Conservation (phyloP, 1,140 invertebrate species). For the Aleiodes sp. region DNA sequence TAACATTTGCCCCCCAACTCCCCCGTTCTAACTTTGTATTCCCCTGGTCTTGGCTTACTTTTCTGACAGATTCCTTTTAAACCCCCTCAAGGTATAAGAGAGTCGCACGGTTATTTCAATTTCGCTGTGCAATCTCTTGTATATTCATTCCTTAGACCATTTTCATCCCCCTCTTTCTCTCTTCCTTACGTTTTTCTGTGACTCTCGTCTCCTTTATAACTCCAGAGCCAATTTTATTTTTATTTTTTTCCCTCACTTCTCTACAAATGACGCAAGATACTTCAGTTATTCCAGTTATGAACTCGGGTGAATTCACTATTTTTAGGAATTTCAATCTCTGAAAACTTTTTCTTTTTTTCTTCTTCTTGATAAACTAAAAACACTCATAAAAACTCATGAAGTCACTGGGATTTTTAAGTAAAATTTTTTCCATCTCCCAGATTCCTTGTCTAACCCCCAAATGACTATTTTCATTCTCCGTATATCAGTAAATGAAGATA, state of each 20-base stretch:
- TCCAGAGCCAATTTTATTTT: constrained; percentile 3
- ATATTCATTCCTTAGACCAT: neutral
- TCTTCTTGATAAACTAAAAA: too few relatives aligned
- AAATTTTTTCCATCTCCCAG: too few relatives aligned
- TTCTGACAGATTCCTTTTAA: constrained; percentile 36
- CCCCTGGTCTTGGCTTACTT: constrained; percentile 16
- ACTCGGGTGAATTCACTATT: neutral
- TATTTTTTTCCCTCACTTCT: neutral
- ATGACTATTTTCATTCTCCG: too few relatives aligned
- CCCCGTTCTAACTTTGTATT: neutral
- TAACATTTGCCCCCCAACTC: constrained; percentile 10
- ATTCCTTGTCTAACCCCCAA: too few relatives aligned
- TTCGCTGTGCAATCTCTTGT: constrained; percentile 28
- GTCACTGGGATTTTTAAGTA: too few relatives aligned
- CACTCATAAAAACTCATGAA: too few relatives aligned
- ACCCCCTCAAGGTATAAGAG: constrained; percentile 18
- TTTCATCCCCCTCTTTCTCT: neutral
- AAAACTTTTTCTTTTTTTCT: neutral
- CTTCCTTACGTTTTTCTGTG: too few relatives aligned
- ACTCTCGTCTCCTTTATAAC: constrained; percentile 8
- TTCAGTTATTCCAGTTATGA: neutral
- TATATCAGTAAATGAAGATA: too few relatives aligned
- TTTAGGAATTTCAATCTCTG: neutral
- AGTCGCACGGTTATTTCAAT: constrained; percentile 35
- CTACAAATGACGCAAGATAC: neutral